Evolutionary conservation across 2,113 vertebrate species (phyloP), one percentile per base, ranked within the genome.

Genomic region (Macroglossus sobrinus): DNA sequence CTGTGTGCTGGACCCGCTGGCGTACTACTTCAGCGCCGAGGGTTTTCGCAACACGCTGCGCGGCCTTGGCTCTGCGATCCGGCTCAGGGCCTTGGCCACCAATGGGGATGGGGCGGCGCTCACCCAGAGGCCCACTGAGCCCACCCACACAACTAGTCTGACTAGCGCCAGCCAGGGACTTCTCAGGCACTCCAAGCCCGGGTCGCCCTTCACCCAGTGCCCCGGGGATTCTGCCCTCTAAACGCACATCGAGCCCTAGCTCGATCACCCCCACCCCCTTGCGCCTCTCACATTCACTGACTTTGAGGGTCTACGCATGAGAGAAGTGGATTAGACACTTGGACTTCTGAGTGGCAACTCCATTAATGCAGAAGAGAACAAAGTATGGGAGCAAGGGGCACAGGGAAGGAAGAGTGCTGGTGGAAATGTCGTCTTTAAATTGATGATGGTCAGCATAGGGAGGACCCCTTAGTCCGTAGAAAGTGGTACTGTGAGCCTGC

Each of bases 11-110:
- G 99, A 99, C 84, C 99, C 99, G 9, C 72, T 99, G 78, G 97
- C 99, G 84, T 99, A 99, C 92, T 99, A 99, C 95, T 99, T 99
- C 8, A 99, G 98, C 78, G 98, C 99, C 0, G 99, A 99, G 93
- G 98, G 99, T 0, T 99, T 99, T 97, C 98, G 96, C 1, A 98
- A 99, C 95, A 99, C 98, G 71, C 2, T 99, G 66, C 94, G 98
- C 2, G 59, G 91, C 76, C 81, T 97, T 43, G 53, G 93, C 43
- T 28, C 92, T 1, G 38, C 50, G 21, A 95, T 92, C 2, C 96
- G 96, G 68, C 14, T 74, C 69, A 97, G 96, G 97, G 96, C 97
- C 86, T 94, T 95, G 0, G 89, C 97, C 21, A 53, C 8, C 19
- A 95, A 96, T 10, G 96, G 43, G 0, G 38, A 91, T 10, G 96